phyloP scores from a whole-genome alignment of 2,113 vertebrate genomes.

The Tenebrosternarchus preto region DNA sequence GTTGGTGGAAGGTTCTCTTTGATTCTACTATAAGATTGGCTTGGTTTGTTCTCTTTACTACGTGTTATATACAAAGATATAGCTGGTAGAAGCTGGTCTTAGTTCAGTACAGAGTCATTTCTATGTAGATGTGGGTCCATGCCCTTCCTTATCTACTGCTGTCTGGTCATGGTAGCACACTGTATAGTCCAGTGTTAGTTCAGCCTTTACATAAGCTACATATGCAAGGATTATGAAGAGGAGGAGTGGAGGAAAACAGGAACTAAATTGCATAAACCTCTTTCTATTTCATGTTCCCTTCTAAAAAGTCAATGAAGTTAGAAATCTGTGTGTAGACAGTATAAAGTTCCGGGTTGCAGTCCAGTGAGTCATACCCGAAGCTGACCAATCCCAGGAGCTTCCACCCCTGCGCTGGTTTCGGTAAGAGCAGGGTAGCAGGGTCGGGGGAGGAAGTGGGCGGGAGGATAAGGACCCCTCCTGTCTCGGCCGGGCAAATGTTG shows the following conservation, averaged over 20 bases:
- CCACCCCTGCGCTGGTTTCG: constrained; percentile 72
- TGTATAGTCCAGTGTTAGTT: constrained; percentile 71
- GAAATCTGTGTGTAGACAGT: constrained; percentile 88
- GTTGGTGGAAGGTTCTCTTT: constrained; percentile 32
- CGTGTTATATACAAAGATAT: constrained; percentile 6
- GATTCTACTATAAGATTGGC: constrained; percentile 26
- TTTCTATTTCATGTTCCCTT: constrained; percentile 89
- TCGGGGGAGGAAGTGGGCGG: constrained; percentile 53
- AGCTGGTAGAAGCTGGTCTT: constrained; percentile 15
- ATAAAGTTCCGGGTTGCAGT: constrained; percentile 85
- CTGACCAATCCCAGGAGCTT: constrained; percentile 92
- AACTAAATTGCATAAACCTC: neutral
- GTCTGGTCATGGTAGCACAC: constrained; percentile 58
- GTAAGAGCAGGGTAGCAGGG: constrained; percentile 34
- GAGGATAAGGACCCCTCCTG: constrained; percentile 87
- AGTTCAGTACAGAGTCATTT: constrained; percentile 12
- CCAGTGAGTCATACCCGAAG: constrained; percentile 92
- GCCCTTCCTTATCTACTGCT: constrained; percentile 48
- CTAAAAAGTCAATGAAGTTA: constrained; percentile 94
- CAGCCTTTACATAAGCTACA: constrained; percentile 46
- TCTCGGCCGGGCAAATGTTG: constrained; percentile 93
- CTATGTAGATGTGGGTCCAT: constrained; percentile 8
- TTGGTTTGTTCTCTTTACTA: constrained; percentile 29
- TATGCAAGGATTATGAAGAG: constrained; percentile 28
- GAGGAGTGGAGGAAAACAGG: neutral